Evolutionary conservation across 2,113 vertebrate species (phyloP).

Genomic region (Saccopteryx bilineata): DNA sequence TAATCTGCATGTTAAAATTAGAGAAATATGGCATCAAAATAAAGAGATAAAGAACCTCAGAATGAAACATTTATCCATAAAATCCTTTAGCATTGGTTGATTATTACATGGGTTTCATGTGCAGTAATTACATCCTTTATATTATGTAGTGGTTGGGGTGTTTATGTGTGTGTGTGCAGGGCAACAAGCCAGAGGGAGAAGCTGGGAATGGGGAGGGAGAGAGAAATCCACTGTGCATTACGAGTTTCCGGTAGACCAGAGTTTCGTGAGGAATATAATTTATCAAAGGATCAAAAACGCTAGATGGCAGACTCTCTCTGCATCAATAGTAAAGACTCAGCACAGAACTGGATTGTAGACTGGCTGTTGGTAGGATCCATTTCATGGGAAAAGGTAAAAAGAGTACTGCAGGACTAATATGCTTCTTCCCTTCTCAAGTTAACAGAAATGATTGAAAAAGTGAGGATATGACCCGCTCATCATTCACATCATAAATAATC

Average conservation of each 20-base stretch:
- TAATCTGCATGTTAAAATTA: not conserved
- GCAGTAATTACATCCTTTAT: not conserved
- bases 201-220: not conserved
- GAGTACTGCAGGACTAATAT: not conserved
- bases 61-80: not conserved
- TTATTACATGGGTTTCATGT: not conserved
- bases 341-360: not conserved
- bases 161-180: not conserved
- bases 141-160: not conserved
- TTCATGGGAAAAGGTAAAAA: not conserved
- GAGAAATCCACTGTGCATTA: not conserved
- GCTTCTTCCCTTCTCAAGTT: not conserved
- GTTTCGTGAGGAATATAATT: not conserved
- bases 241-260: not conserved
- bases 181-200: not conserved
- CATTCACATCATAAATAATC: not conserved
- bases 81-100: not conserved
- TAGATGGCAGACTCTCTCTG: not conserved
- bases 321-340: not conserved
- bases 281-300: not conserved
- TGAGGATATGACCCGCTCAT: not conserved
- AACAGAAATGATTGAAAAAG: not conserved
- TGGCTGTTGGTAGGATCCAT: not conserved
- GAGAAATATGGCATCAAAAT: slow-evolving; percentile 18
- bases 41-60: not conserved